These are phyloP conservation scores for Rhabdornis inornatus DNA, from an alignment of 2,113 vertebrate genomes.

Conservation along the genomic window DNA sequence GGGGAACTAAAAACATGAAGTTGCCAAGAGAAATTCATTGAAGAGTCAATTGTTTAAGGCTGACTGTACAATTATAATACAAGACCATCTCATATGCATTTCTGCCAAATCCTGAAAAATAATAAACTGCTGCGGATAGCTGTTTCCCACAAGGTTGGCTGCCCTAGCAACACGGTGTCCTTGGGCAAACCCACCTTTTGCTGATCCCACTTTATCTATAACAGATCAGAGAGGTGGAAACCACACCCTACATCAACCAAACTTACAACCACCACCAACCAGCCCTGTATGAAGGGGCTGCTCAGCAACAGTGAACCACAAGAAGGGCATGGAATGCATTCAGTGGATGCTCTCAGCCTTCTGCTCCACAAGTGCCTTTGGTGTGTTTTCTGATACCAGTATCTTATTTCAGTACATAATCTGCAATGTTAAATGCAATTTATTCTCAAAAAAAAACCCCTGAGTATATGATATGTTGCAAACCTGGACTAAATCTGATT, in stretches of 20 bases:
- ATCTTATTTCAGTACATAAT: background rate
- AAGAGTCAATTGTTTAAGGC: background rate
- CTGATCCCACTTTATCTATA: background rate
- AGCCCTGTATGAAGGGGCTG: background rate
- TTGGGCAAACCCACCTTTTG: background rate
- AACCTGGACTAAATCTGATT: background rate
- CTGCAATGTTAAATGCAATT: background rate
- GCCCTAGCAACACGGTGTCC: background rate
- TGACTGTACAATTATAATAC: background rate
- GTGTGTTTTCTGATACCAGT: background rate
- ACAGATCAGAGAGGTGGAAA: background rate
- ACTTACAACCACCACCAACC: background rate
- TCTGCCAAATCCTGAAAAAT: background rate
- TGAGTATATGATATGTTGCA: background rate
- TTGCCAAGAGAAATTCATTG: background rate
- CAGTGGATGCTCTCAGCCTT: background rate
- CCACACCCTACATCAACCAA: background rate
- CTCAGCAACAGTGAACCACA: background rate
- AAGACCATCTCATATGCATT: background rate
- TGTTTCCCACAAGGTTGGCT: background rate
- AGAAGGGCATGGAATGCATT: background rate
- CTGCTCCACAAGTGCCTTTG: background rate
- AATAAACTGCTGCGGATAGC: fast-evolving
- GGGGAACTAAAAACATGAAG: background rate
- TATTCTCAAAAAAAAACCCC: background rate